Base-by-base conservation (phyloP, 1,140 invertebrate genomes). In the Sweltsa coloradensis region DNA sequence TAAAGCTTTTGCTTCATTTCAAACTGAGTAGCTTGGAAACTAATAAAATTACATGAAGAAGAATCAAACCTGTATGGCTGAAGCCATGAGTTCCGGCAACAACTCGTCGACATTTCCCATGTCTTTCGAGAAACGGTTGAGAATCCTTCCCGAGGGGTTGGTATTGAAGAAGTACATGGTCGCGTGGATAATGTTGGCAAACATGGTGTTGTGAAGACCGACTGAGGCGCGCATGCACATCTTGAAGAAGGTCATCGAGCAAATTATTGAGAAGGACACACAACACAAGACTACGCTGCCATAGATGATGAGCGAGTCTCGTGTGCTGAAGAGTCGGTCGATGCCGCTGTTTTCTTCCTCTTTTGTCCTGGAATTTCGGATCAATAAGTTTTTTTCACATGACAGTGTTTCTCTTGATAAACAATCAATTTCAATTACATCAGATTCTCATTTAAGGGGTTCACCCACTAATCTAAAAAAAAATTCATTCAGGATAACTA, bases 41-140 rank as follows among this genome's bases (percentile, higher is more conserved):
- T n/a, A n/a, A n/a, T n/a, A n/a, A n/a, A n/a, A n/a, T n/a, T n/a
- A n/a, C n/a, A n/a, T n/a, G n/a, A n/a, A n/a, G n/a, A n/a, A n/a
- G n/a, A n/a, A n/a, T n/a, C n/a, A n/a, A n/a, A 71, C 71, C 60
- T 77, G 72, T 2, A 88, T 69, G 40, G 85, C 80, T 60, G 95
- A 90, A n/a, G 83, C 76, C 58, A 86, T 69, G 2, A 77, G 73
- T 42, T 72, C 69, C 34, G 92, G 89, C 26, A 96, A 60, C 11
- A 83, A 71, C 60, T 92, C 88, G 62, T 94, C 91, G 24, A 92
- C 78, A 19, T 80, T 76, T 11, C 86, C 87, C 64, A 90, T 78
- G 60, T 94, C 89, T 64, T 88, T 87, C 0, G 85, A 83, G 65
- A 89, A 90, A 47, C 85, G 69, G 58, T 90, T 84, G 25, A 85